Evolutionary conservation across 2,113 vertebrate species (phyloP).

Genomic region (Picathartes gymnocephalus): DNA sequence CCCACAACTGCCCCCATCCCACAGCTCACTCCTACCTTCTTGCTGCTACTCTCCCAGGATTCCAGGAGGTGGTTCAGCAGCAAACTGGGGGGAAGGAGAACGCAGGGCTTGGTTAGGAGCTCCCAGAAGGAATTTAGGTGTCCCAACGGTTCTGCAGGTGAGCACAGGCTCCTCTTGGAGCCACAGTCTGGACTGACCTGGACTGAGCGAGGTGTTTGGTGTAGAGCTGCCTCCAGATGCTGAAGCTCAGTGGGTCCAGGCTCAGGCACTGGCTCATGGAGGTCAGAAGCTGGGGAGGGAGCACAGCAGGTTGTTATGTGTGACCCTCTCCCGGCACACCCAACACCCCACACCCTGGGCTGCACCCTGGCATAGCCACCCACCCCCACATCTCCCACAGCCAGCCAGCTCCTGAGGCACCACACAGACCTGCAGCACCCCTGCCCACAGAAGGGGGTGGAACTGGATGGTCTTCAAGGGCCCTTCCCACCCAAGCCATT

Average conservation of each 20-base stretch:
- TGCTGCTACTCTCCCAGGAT: slow-evolving; percentile 80
- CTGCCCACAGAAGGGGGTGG: accelerated
- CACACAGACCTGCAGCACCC: not conserved
- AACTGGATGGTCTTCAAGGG: no score
- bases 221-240: slow-evolving; percentile 93
- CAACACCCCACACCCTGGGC: accelerated
- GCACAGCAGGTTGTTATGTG: accelerated
- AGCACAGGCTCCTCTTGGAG: not conserved
- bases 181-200: slow-evolving; percentile 69
- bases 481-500: not conserved
- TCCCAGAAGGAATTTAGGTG: not conserved
- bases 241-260: slow-evolving; percentile 83
- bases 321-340: accelerated
- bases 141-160: not conserved
- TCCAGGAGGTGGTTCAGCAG: slow-evolving; percentile 84
- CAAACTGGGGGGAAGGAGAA: slow-evolving; percentile 69
- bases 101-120: accelerated
- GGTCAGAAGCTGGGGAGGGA: slow-evolving; percentile 77
- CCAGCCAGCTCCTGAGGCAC: not conserved
- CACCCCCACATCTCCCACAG: no score
- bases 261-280: slow-evolving; percentile 89
- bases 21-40: slow-evolving; percentile 74
- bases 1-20: not conserved
- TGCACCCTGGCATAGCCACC: accelerated
- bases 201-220: slow-evolving; percentile 91